These are phyloP conservation scores for Bos javanicus DNA, from an alignment of 2,113 vertebrate species.

Conservation along the genomic window DNA sequence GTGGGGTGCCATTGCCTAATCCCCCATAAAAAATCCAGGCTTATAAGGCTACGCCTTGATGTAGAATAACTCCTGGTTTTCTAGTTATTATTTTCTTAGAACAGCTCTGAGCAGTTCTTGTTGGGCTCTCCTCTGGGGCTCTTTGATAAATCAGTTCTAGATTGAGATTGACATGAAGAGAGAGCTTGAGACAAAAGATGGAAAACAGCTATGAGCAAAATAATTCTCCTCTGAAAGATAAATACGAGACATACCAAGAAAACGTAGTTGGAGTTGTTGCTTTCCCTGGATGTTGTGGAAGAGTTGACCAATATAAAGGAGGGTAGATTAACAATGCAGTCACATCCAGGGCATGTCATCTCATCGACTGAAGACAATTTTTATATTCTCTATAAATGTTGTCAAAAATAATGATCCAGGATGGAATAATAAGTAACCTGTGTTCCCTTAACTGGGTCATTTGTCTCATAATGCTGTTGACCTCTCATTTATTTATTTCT, in stretches of 20 bases:
- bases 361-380: neutral
- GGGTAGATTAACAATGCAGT: neutral
- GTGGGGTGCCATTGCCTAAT: neutral
- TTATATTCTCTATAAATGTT: neutral
- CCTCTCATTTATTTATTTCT: neutral
- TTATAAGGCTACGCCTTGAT: neutral
- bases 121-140: neutral
- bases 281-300: neutral
- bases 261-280: neutral
- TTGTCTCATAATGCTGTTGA: neutral
- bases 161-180: neutral
- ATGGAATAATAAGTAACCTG: neutral
- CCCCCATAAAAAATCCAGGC: neutral
- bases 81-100: neutral
- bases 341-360: neutral
- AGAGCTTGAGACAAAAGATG: neutral
- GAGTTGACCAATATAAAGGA: neutral
- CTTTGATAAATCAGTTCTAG: neutral
- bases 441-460: neutral
- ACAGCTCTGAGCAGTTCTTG: neutral
- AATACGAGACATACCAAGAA: neutral
- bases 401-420: neutral
- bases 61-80: neutral
- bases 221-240: neutral
- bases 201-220: neutral